Evolutionary conservation across 2,888 invertebrate genomes (phyloP).

Genomic region (Andrena haemorrhoa): DNA sequence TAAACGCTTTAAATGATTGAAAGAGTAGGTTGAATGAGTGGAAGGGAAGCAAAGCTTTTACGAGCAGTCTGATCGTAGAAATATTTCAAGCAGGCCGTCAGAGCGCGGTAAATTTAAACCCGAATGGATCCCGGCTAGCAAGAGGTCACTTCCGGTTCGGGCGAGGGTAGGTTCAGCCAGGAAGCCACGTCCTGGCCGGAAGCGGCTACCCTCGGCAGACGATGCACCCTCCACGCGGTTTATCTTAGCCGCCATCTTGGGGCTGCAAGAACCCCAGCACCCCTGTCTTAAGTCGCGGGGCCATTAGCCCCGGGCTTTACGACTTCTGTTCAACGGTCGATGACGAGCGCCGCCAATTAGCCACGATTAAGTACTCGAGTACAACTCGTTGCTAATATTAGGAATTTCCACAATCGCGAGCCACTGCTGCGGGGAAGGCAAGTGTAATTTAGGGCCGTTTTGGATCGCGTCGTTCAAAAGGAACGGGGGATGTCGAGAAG

Average conservation of each 20-base stretch:
- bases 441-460: too few relatives aligned
- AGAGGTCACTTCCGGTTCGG: constrained; percentile 47
- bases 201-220: constrained; percentile 46
- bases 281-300: constrained; percentile 36
- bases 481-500: too few relatives aligned
- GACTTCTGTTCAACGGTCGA: constrained; percentile 33
- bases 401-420: too few relatives aligned
- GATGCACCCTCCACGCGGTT: constrained; percentile 55
- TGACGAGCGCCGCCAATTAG: constrained; percentile 3
- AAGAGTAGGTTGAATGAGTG: not conserved
- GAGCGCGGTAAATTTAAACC: constrained; percentile 45
- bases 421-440: too few relatives aligned
- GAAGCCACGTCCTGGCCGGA: constrained; percentile 60
- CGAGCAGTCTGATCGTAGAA: constrained; percentile 20
- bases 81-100: constrained; percentile 6
- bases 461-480: too few relatives aligned
- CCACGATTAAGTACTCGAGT: not conserved
- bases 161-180: constrained; percentile 43
- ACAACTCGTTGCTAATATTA: too few relatives aligned
- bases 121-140: constrained; percentile 32
- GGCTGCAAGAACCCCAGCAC: constrained; percentile 25
- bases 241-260: constrained; percentile 56
- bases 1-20: too few relatives aligned
- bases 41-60: not conserved
- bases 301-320: constrained; percentile 42